These are phyloP conservation scores for Cryptoprocta ferox DNA, from an alignment of 2,797 vertebrate species.

Conservation along the genomic window DNA sequence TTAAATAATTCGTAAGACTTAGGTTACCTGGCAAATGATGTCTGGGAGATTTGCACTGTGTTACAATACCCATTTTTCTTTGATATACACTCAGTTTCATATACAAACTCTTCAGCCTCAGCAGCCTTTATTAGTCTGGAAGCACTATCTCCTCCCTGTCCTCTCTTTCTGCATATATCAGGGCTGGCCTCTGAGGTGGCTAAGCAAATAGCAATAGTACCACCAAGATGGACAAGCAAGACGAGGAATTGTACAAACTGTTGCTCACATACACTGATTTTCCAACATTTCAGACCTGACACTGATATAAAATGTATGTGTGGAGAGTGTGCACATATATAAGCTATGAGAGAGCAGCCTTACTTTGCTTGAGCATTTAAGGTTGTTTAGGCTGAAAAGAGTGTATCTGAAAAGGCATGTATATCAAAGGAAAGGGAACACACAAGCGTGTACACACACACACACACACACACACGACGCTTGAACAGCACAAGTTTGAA, in stretches of 20 bases:
- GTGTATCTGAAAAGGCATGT: background rate
- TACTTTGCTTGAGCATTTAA: background rate
- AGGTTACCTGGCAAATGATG: background rate
- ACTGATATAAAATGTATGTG: background rate
- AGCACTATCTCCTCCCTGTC: background rate
- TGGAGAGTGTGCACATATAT: too few species aligned
- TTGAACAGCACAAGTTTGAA: background rate
- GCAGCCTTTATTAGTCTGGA: background rate
- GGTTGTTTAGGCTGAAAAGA: background rate
- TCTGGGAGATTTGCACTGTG: background rate
- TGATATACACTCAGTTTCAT: background rate
- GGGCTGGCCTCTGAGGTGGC: background rate
- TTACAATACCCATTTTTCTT: background rate
- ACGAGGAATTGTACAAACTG: background rate
- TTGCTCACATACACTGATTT: background rate
- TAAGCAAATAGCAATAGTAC: background rate
- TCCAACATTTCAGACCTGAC: background rate
- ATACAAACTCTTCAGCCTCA: background rate
- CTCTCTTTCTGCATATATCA: background rate
- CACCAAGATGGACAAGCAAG: background rate
- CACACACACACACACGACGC: background rate
- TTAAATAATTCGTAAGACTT: background rate
- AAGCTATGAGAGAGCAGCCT: background rate
- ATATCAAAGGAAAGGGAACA: background rate
- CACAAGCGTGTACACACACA: background rate